Evolutionary conservation across 37 sponge, comb jelly and placozoan genomes (phyloP).

Genomic region (Mnemiopsis leidyi): DNA sequence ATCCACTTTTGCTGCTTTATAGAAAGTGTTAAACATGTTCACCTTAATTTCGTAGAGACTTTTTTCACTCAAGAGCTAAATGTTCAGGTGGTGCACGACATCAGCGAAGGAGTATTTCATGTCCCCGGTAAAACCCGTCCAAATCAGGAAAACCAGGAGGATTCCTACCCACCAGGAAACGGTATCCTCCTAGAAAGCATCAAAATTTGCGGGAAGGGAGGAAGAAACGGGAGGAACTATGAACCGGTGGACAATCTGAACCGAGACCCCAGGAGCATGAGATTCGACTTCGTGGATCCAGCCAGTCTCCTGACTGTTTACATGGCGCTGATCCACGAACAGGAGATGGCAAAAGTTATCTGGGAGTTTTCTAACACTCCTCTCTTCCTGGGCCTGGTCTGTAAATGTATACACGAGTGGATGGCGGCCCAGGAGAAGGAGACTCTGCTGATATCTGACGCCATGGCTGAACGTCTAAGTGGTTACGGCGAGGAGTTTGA

Average conservation of each 20-base stretch:
- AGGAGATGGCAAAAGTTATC: slow-evolving; percentile 22
- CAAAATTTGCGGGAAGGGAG: neutral
- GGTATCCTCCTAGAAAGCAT: neutral
- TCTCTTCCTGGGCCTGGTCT: slow-evolving; percentile 22
- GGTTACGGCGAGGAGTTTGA: neutral
- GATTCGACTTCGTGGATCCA: neutral
- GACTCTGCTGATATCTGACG: neutral
- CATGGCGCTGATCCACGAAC: neutral
- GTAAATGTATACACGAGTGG: neutral
- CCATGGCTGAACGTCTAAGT: neutral
- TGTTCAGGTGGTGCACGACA: neutral
- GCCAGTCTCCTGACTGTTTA: neutral
- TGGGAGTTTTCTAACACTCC: slow-evolving; percentile 23
- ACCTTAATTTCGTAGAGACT: too few species aligned
- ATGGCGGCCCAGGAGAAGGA: neutral
- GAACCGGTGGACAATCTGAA: neutral
- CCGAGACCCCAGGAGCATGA: too few species aligned
- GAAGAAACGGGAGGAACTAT: neutral
- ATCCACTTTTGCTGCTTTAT: too few species aligned
- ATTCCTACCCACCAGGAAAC: neutral
- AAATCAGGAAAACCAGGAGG: neutral
- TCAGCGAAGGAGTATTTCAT: neutral
- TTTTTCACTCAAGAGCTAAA: too few species aligned
- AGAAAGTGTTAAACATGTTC: too few species aligned
- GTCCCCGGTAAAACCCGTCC: neutral